These are phyloP conservation scores for Hirudo medicinalis DNA, from an alignment of 1,140 invertebrate genomes.

Conservation along the genomic window DNA sequence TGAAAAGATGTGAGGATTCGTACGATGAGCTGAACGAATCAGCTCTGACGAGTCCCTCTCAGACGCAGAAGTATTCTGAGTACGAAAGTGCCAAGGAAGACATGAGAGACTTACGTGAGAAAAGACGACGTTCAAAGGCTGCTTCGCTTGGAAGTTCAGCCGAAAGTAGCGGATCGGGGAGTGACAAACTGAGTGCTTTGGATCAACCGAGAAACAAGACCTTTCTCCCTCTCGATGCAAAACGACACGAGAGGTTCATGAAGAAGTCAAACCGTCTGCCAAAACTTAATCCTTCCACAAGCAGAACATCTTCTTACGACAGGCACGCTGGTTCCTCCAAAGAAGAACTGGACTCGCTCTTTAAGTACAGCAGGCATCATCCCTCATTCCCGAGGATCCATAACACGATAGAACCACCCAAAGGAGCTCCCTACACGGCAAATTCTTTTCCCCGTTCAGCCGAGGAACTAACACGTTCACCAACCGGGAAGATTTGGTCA, in stretches of 20 bases:
- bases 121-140: neutral
- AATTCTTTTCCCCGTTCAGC: too few species aligned
- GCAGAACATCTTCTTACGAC: neutral
- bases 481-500: neutral
- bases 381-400: neutral
- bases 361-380: neutral
- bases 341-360: neutral
- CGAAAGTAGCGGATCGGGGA: conserved; percentile 7
- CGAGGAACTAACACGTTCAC: too few species aligned
- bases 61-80: neutral
- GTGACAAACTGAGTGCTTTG: conserved; percentile 1
- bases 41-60: neutral
- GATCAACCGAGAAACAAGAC: conserved; percentile 5
- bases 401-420: too few species aligned
- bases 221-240: conserved; percentile 24
- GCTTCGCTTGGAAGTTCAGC: neutral
- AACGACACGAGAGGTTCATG: conserved; percentile 29
- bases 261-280: conserved; percentile 19
- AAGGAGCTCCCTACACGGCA: too few species aligned
- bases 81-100: neutral
- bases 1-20: neutral
- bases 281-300: neutral
- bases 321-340: neutral
- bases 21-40: neutral
- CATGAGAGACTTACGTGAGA: neutral